A percentile compares a stretch with the other conserved stretches of the same genome.
These are phyloP conservation scores for Epistrophella euchroma DNA, from an alignment of 2,888 invertebrate genomes.

Conservation along the genomic window DNA sequence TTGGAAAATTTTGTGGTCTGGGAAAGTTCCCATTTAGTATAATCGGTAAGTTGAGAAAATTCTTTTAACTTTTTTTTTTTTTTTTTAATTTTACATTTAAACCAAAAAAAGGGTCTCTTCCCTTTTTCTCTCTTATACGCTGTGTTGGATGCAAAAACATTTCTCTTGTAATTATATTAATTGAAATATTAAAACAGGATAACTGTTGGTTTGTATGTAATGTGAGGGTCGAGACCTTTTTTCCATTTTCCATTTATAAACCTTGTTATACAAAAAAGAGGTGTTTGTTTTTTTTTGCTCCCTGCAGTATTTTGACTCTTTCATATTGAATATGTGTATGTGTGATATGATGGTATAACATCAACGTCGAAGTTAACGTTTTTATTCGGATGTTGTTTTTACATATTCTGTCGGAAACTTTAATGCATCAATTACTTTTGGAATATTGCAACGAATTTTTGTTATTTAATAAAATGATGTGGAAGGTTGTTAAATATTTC, in stretches of 20 bases:
- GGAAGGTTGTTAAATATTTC: slow-evolving; percentile 12
- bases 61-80: slow-evolving; percentile 3
- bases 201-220: not conserved
- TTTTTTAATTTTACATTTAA: not conserved
- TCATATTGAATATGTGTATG: not conserved
- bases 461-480: not conserved
- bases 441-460: not conserved
- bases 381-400: slow-evolving; percentile 11
- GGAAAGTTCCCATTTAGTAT: slow-evolving; percentile 97
- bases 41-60: slow-evolving; percentile 86
- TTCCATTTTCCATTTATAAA: slow-evolving; percentile 11
- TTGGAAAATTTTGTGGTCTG: slow-evolving; percentile 96
- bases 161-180: slow-evolving; percentile 21
- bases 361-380: not conserved
- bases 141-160: not conserved
- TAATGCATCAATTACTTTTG: slow-evolving; percentile 28
- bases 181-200: slow-evolving; percentile 25
- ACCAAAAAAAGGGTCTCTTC: not conserved
- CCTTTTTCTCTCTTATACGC: not conserved
- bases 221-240: not conserved
- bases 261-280: not conserved
- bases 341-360: slow-evolving; percentile 4
- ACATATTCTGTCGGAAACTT: not conserved
- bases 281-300: not conserved
- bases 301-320: not conserved